Percentiles rank a stretch among this genome's conserved stretches.
These are phyloP conservation scores for Lampropteryx suffumata DNA, from an alignment of 2,888 invertebrate species.

Conservation along the genomic window DNA sequence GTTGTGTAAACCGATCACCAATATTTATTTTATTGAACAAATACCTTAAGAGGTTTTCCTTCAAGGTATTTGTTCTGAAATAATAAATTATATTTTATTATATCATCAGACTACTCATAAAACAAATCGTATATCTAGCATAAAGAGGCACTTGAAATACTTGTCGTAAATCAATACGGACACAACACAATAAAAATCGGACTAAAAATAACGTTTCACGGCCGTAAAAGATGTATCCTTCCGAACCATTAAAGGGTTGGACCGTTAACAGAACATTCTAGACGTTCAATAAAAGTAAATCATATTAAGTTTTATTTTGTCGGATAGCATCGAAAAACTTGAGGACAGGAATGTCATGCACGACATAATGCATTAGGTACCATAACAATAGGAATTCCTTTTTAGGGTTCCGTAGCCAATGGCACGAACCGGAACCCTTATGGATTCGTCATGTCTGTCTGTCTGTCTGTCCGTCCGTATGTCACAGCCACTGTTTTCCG, in stretches of 20 bases:
- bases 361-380: no score
- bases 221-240: conserved; percentile 28
- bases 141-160: conserved; percentile 8
- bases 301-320: conserved; percentile 22
- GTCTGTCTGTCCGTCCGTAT: no score
- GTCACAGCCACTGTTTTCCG: no score
- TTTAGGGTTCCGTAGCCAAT: no score
- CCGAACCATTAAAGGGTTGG: conserved; percentile 33
- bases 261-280: conserved; percentile 27
- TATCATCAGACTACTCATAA: background rate
- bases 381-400: no score
- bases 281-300: conserved; percentile 12
- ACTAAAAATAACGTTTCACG: conserved; percentile 35
- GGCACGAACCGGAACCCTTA: no score
- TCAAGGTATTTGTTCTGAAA: background rate
- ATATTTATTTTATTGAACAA: no score
- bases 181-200: conserved; percentile 32
- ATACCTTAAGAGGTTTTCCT: no score
- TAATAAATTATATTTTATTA: background rate
- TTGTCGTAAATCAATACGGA: conserved; percentile 31
- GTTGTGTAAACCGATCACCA: no score
- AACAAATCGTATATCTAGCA: background rate
- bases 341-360: no score
- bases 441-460: no score
- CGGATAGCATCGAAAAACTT: no score